Evolutionary conservation across 2,113 vertebrate species (phyloP), one percentile per base, ranked within the genome.

Genomic region (Eleginops maclovinus): DNA sequence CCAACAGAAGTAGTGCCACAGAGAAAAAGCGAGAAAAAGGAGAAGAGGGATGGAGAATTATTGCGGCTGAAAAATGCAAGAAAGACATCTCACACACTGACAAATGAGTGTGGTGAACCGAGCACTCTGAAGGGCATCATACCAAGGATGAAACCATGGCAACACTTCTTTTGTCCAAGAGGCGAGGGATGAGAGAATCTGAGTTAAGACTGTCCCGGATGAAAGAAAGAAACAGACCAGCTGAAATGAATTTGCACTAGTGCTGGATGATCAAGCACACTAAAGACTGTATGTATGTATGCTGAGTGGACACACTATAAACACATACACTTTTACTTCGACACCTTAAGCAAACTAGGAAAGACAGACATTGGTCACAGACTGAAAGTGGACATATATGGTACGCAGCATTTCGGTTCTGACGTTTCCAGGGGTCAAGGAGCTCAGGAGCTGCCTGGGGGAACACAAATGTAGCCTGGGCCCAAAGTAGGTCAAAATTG

Each of bases 231-330:
- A 87, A 87, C 87, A 88, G 91, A 93, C 90, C 92, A 93, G 91
- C 92, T 88, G 85, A 91, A 72, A 91, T 81, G 83, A 93, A 91
- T 93, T 93, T 93, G 93, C 93, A 93, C 93, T 93, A 93, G 93
- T 93, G 93, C 93, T 91, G 84, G 79, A 87, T 86, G 85, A 90
- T 86, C 81, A 89, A 90, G 93, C 91, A 93, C 93, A 87, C 88
- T 90, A 91, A 91, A 88, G 91, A 92, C 84, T 90, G 81, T 84
- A 81, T 81, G 80, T 84, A 82, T 79, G 89, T 82, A 88, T 76
- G 85, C 85, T 69, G 84, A 92, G 88, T 86, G 87, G 87, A 89
- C 84, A 84, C 87, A 90, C 88, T 92, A 76, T 90, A 88, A 82
- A 89, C 77, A 88, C 61, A 86, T 77, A 77, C 69, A 87, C 89